Base-by-base conservation (phyloP, 2,113 vertebrate species). In the Lasiurus cinereus region DNA sequence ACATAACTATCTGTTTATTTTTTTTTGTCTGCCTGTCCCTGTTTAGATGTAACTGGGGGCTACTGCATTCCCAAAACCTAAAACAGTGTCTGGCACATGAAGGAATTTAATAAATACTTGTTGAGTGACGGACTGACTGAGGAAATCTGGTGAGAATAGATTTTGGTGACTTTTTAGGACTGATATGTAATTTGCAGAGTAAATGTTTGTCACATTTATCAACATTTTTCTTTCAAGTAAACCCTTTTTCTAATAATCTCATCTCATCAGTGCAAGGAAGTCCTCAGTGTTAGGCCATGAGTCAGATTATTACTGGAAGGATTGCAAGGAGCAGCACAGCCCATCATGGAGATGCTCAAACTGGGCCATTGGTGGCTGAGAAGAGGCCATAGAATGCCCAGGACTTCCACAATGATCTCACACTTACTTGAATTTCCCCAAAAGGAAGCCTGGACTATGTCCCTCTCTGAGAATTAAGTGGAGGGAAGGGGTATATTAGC, bases 101-200 rank as follows among this genome's bases (percentile, higher is more conserved):
- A 85, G 18, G 39, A 72, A 70, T 83, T 92, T 67, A 93, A 73
- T 92, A 97, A 96, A 95, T 93, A 97, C 92, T 96, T 97, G 96
- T 79, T 46, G 84, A 90, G 64, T 97, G 88, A 96, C 94, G 52
- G 64, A 91, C 64, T 24, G 66, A 91, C 21, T 96, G 86, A 94
- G 52, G 83, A 93, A 76, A 88, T 95, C 82, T 64, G 29, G 80
- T 46, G 90, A 94, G 88, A 91, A 62, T 4, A 76, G 74, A 56
- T 87, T 94, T 82, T 74, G 54, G 39, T 92, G 88, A 96, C 88
- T 96, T 27, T 77, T 78, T 46, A 50, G n/a, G 70, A 74, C 74
- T 79, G 91, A 96, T 90, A 95, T 83, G 73, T 94, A 92, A 92
- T 96, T 88, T 94, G 36, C 62, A 88, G 50, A 82, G n/a, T 52